Conservation (phyloP, 2,797 vertebrate species). For the Sebastes baramenuke region DNA sequence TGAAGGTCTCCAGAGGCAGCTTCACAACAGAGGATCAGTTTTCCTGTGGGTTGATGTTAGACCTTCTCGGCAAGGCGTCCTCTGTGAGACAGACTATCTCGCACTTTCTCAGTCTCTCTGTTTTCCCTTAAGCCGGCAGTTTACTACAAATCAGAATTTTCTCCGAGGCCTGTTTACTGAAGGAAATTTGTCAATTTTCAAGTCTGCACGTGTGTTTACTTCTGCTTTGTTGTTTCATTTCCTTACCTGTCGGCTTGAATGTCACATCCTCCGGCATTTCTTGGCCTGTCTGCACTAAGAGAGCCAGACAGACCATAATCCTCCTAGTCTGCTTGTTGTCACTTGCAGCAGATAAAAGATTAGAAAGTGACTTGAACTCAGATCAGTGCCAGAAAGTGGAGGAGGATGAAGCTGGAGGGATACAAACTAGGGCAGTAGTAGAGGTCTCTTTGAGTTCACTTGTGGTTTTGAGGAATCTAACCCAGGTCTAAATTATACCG, state of each 20-base stretch:
- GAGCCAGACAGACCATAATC: constrained; percentile 56
- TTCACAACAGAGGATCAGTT: constrained; percentile 64
- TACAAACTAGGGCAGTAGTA: constrained; percentile 1
- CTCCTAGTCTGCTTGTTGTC: constrained; percentile 72
- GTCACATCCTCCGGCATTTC: constrained; percentile 29
- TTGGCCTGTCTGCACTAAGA: not conserved
- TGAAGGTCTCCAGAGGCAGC: constrained; percentile 46
- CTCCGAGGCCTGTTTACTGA: constrained; percentile 30
- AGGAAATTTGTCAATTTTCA: constrained; percentile 37
- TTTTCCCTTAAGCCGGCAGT: not conserved
- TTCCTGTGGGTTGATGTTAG: constrained; percentile 59
- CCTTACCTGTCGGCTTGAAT: constrained; percentile 24
- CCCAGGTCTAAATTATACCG: not conserved
- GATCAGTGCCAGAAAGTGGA: constrained; percentile 35
- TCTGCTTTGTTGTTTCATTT: constrained; percentile 35
- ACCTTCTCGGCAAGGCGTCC: constrained; percentile 46
- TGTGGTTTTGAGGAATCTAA: not conserved
- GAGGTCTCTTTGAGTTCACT: constrained; percentile 13
- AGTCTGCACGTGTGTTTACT: constrained; percentile 8
- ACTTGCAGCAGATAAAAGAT: constrained; percentile 66
- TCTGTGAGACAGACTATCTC: constrained; percentile 27
- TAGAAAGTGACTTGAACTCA: constrained; percentile 59
- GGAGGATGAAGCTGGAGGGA: constrained; percentile 27
- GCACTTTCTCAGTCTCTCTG: not conserved
- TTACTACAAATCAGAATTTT: not conserved